phyloP scores from a whole-genome alignment of 2,113 vertebrate species.

The Neodontobutis hainanensis region DNA sequence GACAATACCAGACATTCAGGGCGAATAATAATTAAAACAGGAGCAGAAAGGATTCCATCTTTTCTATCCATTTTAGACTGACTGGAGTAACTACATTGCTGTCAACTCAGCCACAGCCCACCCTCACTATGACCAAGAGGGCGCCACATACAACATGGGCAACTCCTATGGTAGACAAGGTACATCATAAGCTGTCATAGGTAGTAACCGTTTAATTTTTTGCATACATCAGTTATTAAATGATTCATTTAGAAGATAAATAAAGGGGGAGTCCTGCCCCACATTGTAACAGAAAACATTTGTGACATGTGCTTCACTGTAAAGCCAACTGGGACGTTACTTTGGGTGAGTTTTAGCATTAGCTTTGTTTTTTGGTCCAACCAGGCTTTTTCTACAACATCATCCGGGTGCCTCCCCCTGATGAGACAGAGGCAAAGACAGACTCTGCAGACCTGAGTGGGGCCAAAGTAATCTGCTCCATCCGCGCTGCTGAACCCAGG shows the following conservation, averaged over 20 bases:
- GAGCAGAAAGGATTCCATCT: background rate
- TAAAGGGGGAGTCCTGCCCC: too few species aligned
- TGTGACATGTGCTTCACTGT: too few species aligned
- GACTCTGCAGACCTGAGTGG: constrained; percentile 77
- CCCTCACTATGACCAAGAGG: constrained; percentile 89
- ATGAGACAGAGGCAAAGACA: constrained; percentile 60
- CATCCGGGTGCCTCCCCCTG: constrained; percentile 82
- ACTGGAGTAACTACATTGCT: constrained; percentile 89
- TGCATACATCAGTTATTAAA: too few species aligned
- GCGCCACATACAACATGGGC: constrained; percentile 93
- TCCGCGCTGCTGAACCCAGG: constrained; percentile 77
- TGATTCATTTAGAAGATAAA: too few species aligned
- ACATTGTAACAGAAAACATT: too few species aligned
- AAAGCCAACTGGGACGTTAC: too few species aligned
- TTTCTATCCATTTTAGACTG: constrained; percentile 76
- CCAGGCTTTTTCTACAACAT: constrained; percentile 88
- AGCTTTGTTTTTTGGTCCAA: constrained; percentile 2
- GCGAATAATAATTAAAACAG: background rate
- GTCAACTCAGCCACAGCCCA: constrained; percentile 93
- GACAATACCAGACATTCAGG: constrained; percentile 6
- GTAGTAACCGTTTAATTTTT: too few species aligned
- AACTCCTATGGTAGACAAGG: constrained; percentile 85
- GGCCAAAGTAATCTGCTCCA: constrained; percentile 86
- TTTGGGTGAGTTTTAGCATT: too few species aligned
- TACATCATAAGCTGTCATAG: constrained; percentile 16